Percentiles rank a stretch among this genome's conserved stretches.
Conservation (phyloP, 2,888 invertebrate genomes). For the Lochmaea capreae region DNA sequence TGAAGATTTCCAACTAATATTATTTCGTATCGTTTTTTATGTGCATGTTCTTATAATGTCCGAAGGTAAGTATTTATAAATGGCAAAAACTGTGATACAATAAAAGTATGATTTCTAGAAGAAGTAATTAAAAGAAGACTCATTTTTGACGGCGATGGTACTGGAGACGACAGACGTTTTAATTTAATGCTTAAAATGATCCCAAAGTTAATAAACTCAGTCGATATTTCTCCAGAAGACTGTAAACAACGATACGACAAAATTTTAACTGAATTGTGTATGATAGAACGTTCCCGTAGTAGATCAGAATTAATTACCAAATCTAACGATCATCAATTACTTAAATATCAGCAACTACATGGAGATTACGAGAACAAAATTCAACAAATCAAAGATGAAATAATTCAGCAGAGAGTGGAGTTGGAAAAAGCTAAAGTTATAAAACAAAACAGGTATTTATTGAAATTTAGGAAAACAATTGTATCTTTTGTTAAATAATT, state of each 20-base stretch:
- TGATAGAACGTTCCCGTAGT: constrained; percentile 88
- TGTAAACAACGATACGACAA: constrained; percentile 81
- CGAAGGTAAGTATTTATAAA: constrained; percentile 31
- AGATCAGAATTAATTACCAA: constrained; percentile 83
- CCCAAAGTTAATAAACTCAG: constrained; percentile 81
- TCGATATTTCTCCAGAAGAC: constrained; percentile 75
- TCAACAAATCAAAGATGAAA: constrained; percentile 81
- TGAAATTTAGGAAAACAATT: neutral
- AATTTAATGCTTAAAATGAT: constrained; percentile 87
- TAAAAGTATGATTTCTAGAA: constrained; percentile 71
- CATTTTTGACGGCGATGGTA: constrained; percentile 96
- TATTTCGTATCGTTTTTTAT: neutral
- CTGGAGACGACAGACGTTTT: constrained; percentile 92
- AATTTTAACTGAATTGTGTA: constrained; percentile 84
- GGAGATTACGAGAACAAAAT: constrained; percentile 83
- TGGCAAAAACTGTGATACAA: neutral
- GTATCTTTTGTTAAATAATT: too few species aligned
- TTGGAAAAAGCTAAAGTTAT: constrained; percentile 86
- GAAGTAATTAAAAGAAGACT: constrained; percentile 92
- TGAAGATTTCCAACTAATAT: too few species aligned
- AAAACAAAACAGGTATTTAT: constrained; percentile 77
- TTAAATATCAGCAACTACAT: constrained; percentile 82
- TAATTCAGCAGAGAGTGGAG: constrained; percentile 84
- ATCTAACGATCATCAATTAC: constrained; percentile 82
- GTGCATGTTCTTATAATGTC: constrained; percentile 29